These are phyloP conservation scores for Ramphastos sulfuratus DNA, from an alignment of 2,113 vertebrate species.

Conservation along the genomic window DNA sequence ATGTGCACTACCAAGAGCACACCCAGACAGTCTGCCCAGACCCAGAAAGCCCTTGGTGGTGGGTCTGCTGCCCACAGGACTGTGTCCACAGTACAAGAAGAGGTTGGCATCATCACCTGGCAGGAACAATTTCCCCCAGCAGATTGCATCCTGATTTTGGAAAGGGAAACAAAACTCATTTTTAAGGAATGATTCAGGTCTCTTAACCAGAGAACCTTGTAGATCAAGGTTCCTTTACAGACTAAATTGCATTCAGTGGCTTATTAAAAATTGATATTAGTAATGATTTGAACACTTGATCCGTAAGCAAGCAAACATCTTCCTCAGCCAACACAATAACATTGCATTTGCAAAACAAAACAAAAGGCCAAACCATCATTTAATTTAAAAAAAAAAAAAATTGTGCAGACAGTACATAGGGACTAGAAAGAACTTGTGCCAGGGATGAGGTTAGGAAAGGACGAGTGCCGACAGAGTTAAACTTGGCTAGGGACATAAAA, in stretches of 20 bases:
- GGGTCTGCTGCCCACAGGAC: background rate
- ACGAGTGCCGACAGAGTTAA: no score
- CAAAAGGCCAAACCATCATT: no score
- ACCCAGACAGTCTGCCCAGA: fast-evolving
- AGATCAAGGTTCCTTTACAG: background rate
- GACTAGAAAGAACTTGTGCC: no score
- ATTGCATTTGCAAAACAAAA: background rate
- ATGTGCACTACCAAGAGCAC: fast-evolving
- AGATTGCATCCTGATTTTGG: background rate
- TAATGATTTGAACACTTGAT: background rate
- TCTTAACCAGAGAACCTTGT: background rate
- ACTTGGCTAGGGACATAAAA: no score
- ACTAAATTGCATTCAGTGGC: background rate
- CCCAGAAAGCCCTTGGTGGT: fast-evolving
- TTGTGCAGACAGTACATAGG: no score
- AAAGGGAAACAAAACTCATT: background rate
- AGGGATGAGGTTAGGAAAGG: no score
- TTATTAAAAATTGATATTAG: background rate
- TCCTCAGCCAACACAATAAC: background rate
- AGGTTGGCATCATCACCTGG: background rate
- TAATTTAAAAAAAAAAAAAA: background rate
- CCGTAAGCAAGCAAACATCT: background rate
- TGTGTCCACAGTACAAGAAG: fast-evolving
- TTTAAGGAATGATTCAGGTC: background rate
- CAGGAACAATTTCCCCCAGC: fast-evolving